phyloP scores from a whole-genome alignment of 2,113 vertebrate genomes.

The Elanus axillaris region DNA sequence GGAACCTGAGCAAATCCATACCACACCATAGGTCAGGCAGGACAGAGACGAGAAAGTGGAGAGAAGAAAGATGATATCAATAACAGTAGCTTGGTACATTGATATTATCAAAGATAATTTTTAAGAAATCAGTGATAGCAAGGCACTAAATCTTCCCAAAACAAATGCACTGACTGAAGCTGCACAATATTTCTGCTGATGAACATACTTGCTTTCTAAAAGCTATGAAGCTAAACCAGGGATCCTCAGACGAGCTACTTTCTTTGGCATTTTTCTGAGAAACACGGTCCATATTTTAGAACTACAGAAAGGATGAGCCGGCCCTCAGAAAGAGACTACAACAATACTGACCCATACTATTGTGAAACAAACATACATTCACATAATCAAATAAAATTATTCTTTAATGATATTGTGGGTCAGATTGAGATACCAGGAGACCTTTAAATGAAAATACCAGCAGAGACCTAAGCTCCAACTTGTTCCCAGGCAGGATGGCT shows the following conservation, averaged over 20 bases:
- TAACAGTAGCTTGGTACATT: not conserved
- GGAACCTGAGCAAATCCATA: constrained; percentile 74
- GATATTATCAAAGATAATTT: not conserved
- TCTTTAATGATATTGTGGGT: not conserved
- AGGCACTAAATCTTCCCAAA: not conserved
- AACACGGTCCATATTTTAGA: not conserved
- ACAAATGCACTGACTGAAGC: not conserved
- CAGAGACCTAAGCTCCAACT: not conserved
- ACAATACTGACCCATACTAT: not conserved
- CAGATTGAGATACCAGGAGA: not conserved
- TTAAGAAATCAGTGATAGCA: not conserved
- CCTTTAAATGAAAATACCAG: not conserved
- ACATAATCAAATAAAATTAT: not conserved
- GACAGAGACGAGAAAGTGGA: not conserved
- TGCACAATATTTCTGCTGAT: not conserved
- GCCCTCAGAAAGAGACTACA: not conserved
- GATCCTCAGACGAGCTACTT: not conserved
- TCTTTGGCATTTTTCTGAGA: not conserved
- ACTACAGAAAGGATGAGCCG: not conserved
- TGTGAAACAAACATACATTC: not conserved
- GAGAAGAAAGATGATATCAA: not conserved
- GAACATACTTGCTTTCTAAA: not conserved
- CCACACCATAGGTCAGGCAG: not conserved
- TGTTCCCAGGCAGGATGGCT: not conserved
- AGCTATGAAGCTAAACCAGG: not conserved